Conservation (phyloP, 2,113 vertebrate species). For the Progne subis region DNA sequence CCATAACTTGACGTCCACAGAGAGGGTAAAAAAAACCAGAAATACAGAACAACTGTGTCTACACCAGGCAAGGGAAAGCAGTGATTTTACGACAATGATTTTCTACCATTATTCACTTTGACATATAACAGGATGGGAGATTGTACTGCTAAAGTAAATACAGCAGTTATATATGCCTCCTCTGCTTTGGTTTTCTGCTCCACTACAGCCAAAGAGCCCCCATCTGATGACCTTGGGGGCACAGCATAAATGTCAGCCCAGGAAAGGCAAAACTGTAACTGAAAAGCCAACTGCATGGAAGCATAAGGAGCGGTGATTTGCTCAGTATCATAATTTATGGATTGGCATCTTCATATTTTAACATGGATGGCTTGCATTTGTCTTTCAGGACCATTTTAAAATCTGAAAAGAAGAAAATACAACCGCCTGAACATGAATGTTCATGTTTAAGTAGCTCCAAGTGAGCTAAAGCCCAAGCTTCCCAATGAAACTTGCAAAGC, state of each 20-base stretch:
- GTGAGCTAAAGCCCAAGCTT: neutral
- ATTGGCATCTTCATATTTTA: neutral
- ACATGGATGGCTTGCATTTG: neutral
- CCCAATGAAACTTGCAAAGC: neutral
- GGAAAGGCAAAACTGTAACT: neutral
- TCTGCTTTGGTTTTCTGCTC: conserved; percentile 31
- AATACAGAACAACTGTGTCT: neutral
- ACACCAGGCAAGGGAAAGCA: conserved; percentile 13
- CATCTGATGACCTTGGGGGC: conserved; percentile 35
- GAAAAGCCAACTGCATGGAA: neutral
- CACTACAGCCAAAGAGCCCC: neutral
- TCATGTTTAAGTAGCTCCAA: neutral
- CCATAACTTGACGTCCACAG: conserved; percentile 44
- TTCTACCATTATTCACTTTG: conserved; percentile 41
- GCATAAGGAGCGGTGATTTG: neutral
- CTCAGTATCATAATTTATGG: neutral
- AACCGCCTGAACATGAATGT: neutral
- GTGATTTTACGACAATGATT: conserved; percentile 11
- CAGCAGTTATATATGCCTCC: neutral
- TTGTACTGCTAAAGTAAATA: conserved; percentile 43
- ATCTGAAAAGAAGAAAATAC: neutral
- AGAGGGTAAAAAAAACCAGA: conserved; percentile 45
- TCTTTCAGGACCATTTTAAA: neutral
- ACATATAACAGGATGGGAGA: conserved; percentile 22
- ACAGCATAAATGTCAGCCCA: neutral